Evolutionary conservation across 2,888 invertebrate species (phyloP).

Genomic region (Corbicula japonica): DNA sequence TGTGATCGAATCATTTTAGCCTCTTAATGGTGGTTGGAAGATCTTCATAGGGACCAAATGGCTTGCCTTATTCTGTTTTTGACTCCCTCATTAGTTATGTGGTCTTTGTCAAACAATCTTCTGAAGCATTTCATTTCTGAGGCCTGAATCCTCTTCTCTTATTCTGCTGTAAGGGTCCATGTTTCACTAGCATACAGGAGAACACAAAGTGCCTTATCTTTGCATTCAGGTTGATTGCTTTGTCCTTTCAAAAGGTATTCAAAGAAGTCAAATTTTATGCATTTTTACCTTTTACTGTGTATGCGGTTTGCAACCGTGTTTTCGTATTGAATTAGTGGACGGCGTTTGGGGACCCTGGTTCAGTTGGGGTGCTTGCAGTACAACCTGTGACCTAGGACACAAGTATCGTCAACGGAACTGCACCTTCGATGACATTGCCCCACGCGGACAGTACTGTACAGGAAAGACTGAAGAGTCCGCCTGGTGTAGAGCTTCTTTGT

Average conservation of each 20-base stretch:
- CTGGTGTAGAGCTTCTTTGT: constrained; percentile 18
- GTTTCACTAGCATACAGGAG: background rate
- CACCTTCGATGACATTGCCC: constrained; percentile 16
- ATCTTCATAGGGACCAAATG: too few species aligned
- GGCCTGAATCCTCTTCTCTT: background rate
- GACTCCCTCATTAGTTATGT: too few species aligned
- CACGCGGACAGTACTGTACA: constrained; percentile 35
- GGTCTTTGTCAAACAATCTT: too few species aligned
- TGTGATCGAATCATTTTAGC: too few species aligned
- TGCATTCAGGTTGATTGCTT: background rate
- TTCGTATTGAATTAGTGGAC: constrained; percentile 32
- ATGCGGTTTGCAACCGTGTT: background rate
- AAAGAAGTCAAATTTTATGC: background rate
- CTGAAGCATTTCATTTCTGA: too few species aligned
- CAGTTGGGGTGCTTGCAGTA: constrained; percentile 30
- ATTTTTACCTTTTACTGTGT: background rate
- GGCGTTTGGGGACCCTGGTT: constrained; percentile 42
- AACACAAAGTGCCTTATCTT: background rate
- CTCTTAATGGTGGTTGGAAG: too few species aligned
- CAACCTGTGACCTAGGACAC: constrained; percentile 41
- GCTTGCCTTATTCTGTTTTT: too few species aligned
- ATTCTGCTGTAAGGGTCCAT: background rate
- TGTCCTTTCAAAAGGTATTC: background rate
- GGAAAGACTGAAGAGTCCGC: constrained; percentile 23
- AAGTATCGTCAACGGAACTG: constrained; percentile 30